A percentile compares a stretch with the other conserved stretches of the same genome.
phyloP scores from a whole-genome alignment of 2,797 vertebrate genomes.

The Morelia viridis region DNA sequence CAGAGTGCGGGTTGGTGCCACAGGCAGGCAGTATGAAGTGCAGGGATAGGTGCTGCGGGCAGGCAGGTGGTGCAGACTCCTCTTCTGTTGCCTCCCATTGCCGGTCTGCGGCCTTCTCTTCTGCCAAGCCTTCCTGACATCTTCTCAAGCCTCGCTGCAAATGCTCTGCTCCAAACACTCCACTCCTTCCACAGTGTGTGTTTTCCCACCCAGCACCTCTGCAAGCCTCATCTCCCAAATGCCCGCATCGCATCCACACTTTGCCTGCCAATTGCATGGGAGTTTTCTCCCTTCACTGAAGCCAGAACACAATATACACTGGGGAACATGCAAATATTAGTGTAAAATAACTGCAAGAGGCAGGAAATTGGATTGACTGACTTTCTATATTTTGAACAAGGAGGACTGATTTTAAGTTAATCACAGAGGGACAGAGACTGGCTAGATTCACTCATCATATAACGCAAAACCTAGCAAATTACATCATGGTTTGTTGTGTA shows the following conservation, averaged over 20 bases:
- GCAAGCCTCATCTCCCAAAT: not conserved
- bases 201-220: not conserved
- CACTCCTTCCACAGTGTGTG: not conserved
- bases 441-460: not conserved
- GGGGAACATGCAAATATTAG: not conserved
- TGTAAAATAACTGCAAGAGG: not conserved
- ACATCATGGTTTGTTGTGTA: not conserved
- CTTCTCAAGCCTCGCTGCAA: too few species aligned
- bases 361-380: not conserved
- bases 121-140: too few species aligned
- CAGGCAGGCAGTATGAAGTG: too few species aligned
- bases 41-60: too few species aligned
- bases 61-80: too few species aligned
- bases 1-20: too few species aligned
- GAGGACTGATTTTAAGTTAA: not conserved
- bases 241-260: not conserved
- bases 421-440: not conserved
- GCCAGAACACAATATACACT: not conserved
- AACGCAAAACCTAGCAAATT: not conserved
- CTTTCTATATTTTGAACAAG: not conserved
- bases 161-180: too few species aligned
- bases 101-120: too few species aligned
- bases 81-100: too few species aligned
- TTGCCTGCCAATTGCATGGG: not conserved
- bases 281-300: not conserved